A percentile compares a stretch with the other conserved stretches of the same genome.
Evolutionary conservation across 2,888 invertebrate species (phyloP).

Genomic region (Rhopalosiphum nymphaeae): DNA sequence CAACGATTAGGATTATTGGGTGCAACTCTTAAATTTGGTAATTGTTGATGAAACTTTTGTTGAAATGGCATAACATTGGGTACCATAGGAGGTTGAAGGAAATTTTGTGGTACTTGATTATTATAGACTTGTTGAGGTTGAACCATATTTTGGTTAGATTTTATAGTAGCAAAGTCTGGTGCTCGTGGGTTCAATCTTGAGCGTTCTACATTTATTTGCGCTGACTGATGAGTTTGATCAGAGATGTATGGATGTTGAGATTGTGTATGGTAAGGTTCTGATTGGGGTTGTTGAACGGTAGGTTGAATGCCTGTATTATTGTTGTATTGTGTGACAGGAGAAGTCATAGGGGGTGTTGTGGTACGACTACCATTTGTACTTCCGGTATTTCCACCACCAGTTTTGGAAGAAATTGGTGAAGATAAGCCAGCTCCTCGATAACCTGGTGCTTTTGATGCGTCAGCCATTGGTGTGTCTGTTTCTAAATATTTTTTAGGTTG

Average conservation of each 20-base stretch:
- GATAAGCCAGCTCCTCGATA: constrained; percentile 83
- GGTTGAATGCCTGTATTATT: constrained; percentile 42
- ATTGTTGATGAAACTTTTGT: constrained; percentile 63
- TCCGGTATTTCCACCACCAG: constrained; percentile 53
- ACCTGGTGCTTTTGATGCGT: constrained; percentile 91
- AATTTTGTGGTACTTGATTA: constrained; percentile 66
- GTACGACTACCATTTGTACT: constrained; percentile 53
- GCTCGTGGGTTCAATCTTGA: constrained; percentile 85
- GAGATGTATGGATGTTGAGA: constrained; percentile 51
- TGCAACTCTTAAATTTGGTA: constrained; percentile 60
- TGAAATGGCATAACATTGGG: constrained; percentile 62
- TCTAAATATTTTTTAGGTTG: constrained; percentile 74
- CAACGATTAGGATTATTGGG: constrained; percentile 60
- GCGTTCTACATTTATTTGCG: constrained; percentile 73
- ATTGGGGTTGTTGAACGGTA: constrained; percentile 45
- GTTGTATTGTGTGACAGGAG: constrained; percentile 63
- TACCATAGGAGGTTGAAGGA: constrained; percentile 66
- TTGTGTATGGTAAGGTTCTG: constrained; percentile 60
- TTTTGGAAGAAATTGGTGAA: constrained; percentile 75
- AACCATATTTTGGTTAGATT: constrained; percentile 66
- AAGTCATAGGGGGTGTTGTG: constrained; percentile 61
- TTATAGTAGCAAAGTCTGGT: constrained; percentile 78
- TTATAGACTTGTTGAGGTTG: constrained; percentile 66
- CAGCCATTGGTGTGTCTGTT: constrained; percentile 76
- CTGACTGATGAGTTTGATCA: constrained; percentile 66